These are phyloP conservation scores for Caenorhabditis wallacei DNA, from an alignment of 2,888 invertebrate genomes.

Conservation along the genomic window DNA sequence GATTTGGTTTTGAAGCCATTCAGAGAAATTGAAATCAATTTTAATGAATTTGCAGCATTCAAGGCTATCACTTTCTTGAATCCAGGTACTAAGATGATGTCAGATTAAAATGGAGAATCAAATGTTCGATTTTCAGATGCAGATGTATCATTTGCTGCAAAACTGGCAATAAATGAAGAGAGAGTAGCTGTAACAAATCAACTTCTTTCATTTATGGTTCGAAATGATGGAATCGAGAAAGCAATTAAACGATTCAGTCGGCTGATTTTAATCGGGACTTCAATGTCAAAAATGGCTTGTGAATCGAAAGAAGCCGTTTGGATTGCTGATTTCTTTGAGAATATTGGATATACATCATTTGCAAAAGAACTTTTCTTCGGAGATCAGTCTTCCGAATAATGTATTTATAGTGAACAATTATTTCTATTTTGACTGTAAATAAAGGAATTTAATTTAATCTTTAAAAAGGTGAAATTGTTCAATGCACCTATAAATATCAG, in stretches of 20 bases:
- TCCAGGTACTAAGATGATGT: too few relatives aligned
- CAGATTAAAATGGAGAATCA: too few relatives aligned
- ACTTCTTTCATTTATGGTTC: slow-evolving; percentile 79
- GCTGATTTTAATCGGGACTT: slow-evolving; percentile 80
- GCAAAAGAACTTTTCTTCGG: slow-evolving; percentile 80
- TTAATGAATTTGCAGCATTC: slow-evolving; percentile 81
- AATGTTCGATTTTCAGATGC: slow-evolving; percentile 73
- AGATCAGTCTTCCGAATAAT: slow-evolving; percentile 12
- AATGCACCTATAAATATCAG: too few relatives aligned
- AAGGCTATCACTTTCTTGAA: slow-evolving; percentile 82
- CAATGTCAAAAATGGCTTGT: slow-evolving; percentile 81
- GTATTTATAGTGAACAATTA: too few relatives aligned
- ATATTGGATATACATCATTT: slow-evolving; percentile 78
- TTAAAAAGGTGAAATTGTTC: too few relatives aligned
- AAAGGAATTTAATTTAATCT: too few relatives aligned
- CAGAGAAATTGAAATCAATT: slow-evolving; percentile 78
- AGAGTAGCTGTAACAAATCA: slow-evolving; percentile 80
- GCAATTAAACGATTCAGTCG: slow-evolving; percentile 80
- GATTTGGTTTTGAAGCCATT: slow-evolving; percentile 81
- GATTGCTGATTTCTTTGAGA: slow-evolving; percentile 82
- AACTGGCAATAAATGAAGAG: slow-evolving; percentile 72
- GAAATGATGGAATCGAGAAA: slow-evolving; percentile 74
- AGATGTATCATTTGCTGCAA: slow-evolving; percentile 72
- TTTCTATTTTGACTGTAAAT: too few relatives aligned
- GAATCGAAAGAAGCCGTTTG: slow-evolving; percentile 82